A percentile compares a stretch with the other conserved stretches of the same genome.
phyloP scores from a whole-genome alignment of 2,113 vertebrate species.

The Hemibagrus wyckioides region DNA sequence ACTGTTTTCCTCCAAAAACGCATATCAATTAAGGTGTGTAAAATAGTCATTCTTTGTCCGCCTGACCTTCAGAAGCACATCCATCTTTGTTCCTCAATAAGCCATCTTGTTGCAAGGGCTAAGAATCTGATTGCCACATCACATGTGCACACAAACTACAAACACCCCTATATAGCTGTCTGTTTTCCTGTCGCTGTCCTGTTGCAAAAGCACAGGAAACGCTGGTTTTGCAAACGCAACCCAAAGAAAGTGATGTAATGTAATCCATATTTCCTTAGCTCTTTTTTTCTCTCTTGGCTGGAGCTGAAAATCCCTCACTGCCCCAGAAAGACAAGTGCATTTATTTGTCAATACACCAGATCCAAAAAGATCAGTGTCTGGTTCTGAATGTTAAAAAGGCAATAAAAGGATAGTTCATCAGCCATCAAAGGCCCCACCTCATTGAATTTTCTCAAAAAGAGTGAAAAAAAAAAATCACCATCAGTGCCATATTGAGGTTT shows the following conservation, averaged over 20 bases:
- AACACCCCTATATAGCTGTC: neutral
- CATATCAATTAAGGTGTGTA: constrained; percentile 73
- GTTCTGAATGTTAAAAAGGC: constrained; percentile 75
- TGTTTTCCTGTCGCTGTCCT: constrained; percentile 22
- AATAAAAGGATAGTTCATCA: constrained; percentile 65
- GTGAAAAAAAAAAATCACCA: constrained; percentile 67
- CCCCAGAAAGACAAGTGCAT: constrained; percentile 74
- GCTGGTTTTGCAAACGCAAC: constrained; percentile 41
- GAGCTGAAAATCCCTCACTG: constrained; percentile 66
- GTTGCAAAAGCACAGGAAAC: constrained; percentile 49
- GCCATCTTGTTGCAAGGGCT: constrained; percentile 69
- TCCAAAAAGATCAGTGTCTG: constrained; percentile 71
- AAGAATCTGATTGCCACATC: constrained; percentile 68
- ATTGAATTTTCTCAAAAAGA: constrained; percentile 69
- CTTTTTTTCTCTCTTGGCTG: constrained; percentile 64
- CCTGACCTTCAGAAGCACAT: constrained; percentile 57
- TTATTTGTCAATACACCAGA: constrained; percentile 76
- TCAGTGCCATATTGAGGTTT: constrained; percentile 79
- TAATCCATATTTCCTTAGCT: constrained; percentile 59
- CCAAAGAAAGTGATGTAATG: constrained; percentile 63
- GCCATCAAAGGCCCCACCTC: constrained; percentile 70
- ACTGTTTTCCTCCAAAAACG: constrained; percentile 72
- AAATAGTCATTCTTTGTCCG: constrained; percentile 69
- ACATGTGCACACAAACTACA: constrained; percentile 44
- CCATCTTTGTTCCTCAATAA: constrained; percentile 69